These are phyloP conservation scores for Hybognathus amarus DNA, from an alignment of 2,797 vertebrate genomes.

Conservation along the genomic window DNA sequence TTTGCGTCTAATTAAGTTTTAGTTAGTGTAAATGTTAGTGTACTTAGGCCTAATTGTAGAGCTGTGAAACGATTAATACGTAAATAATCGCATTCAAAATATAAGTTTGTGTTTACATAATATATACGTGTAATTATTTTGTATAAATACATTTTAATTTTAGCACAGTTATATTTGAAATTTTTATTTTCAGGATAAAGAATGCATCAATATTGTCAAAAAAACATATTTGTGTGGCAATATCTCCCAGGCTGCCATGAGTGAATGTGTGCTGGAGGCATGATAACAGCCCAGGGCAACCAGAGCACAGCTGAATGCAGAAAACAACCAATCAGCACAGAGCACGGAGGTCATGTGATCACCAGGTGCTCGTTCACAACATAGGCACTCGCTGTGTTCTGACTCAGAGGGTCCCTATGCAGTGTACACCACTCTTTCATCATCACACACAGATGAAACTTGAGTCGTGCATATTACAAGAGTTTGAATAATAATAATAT, in stretches of 20 bases:
- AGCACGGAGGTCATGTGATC: constrained; percentile 22
- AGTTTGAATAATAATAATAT: background rate
- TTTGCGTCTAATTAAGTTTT: background rate
- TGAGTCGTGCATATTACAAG: too few species aligned
- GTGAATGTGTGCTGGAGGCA: constrained; percentile 47
- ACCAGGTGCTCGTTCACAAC: background rate
- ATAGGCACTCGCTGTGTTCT: background rate
- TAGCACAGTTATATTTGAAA: background rate
- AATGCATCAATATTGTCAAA: constrained; percentile 16
- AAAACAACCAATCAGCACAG: background rate
- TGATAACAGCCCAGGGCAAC: constrained; percentile 36
- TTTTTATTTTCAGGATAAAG: background rate
- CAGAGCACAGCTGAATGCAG: too few species aligned
- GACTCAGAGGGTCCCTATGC: background rate
- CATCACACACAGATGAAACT: background rate
- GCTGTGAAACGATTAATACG: too few species aligned
- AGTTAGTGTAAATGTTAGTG: too few species aligned
- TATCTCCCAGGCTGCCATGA: background rate
- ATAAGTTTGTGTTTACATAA: too few species aligned
- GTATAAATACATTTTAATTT: background rate
- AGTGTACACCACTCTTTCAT: background rate
- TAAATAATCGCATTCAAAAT: too few species aligned
- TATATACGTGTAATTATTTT: too few species aligned
- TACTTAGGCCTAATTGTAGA: too few species aligned
- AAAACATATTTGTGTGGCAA: background rate